phyloP scores from a whole-genome alignment of 2,888 invertebrate species.

The Watsonalla binaria region DNA sequence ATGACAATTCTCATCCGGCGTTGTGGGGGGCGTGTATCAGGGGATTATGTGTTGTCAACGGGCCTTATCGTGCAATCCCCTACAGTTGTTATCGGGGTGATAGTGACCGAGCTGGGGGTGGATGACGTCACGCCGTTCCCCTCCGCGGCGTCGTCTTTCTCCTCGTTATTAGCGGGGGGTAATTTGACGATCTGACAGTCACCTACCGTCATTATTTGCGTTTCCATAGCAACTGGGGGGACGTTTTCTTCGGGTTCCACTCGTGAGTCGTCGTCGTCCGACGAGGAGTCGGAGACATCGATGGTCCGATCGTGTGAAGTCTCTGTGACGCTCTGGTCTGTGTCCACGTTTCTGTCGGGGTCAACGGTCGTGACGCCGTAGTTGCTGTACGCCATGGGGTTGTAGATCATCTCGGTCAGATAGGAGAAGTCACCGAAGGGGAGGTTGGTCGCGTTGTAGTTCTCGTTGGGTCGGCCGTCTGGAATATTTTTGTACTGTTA shows the following conservation, averaged over 20 bases:
- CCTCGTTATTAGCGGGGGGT: constrained; percentile 45
- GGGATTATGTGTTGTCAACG: constrained; percentile 60
- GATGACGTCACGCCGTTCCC: constrained; percentile 39
- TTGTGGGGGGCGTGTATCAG: background rate
- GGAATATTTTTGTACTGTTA: constrained; percentile 11
- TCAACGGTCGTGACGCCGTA: constrained; percentile 58
- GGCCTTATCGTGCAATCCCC: constrained; percentile 74
- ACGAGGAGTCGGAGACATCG: constrained; percentile 64
- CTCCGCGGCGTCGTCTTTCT: constrained; percentile 43
- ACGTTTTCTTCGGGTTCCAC: constrained; percentile 57
- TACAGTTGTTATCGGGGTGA: constrained; percentile 68
- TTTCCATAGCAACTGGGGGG: constrained; percentile 55
- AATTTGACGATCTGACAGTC: constrained; percentile 75
- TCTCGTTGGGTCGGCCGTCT: constrained; percentile 74
- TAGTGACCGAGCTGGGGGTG: constrained; percentile 61
- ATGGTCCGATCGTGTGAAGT: constrained; percentile 59
- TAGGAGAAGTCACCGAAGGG: constrained; percentile 78
- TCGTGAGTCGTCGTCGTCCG: constrained; percentile 60
- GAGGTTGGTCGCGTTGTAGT: constrained; percentile 75
- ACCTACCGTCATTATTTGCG: constrained; percentile 72
- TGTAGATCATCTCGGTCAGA: constrained; percentile 74
- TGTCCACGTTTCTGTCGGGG: constrained; percentile 52
- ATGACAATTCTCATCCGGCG: constrained; percentile 1
- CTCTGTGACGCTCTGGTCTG: constrained; percentile 43
- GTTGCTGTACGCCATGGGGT: constrained; percentile 58